phyloP scores from a whole-genome alignment of 2,113 vertebrate genomes.

The Varanus salvator region DNA sequence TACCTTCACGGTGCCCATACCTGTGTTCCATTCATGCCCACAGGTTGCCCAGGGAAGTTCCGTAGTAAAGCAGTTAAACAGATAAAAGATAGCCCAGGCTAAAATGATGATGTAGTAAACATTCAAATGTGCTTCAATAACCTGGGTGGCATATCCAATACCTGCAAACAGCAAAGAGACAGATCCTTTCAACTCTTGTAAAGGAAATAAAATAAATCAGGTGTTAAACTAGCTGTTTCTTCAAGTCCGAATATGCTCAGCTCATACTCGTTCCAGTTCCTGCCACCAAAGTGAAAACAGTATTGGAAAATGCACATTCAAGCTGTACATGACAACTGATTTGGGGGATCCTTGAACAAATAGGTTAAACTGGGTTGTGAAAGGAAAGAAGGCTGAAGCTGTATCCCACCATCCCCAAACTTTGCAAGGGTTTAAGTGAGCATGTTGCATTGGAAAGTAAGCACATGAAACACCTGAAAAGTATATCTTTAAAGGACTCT shows the following conservation, averaged over 20 bases:
- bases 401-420: too few species aligned
- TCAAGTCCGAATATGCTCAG: background rate
- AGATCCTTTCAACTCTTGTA: background rate
- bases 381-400: background rate
- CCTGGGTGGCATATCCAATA: slow-evolving; percentile 97
- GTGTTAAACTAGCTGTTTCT: background rate
- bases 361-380: background rate
- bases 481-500: background rate
- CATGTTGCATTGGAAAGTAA: background rate
- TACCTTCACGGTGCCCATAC: slow-evolving; percentile 73
- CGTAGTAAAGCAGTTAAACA: slow-evolving; percentile 96
- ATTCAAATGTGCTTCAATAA: slow-evolving; percentile 96
- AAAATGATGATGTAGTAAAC: slow-evolving; percentile 98
- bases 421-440: background rate
- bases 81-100: slow-evolving; percentile 98
- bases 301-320: background rate
- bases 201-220: background rate
- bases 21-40: slow-evolving; percentile 98
- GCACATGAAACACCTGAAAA: background rate
- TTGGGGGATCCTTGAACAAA: background rate
- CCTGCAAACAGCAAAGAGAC: slow-evolving; percentile 75
- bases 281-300: background rate
- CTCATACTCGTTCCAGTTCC: background rate
- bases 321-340: background rate
- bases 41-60: slow-evolving; percentile 97